Evolutionary conservation across 2,113 vertebrate genomes (phyloP).

Genomic region (Aspidoscelis tigris): DNA sequence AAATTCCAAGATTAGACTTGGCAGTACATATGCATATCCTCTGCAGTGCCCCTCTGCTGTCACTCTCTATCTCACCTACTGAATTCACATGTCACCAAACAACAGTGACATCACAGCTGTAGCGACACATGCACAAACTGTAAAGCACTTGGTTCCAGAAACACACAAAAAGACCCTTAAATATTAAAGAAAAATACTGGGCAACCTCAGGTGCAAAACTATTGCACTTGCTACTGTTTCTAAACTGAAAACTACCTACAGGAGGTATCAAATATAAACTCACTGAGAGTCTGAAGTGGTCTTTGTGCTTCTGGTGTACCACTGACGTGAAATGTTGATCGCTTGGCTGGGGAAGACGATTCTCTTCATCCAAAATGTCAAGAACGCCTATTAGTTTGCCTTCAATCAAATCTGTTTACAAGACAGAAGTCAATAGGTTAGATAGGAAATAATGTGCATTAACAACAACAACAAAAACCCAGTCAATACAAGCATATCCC

Average conservation of each 20-base stretch:
- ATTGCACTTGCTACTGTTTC: slow-evolving; percentile 35
- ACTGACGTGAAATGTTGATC: slow-evolving; percentile 95
- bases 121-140: not conserved
- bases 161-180: not conserved
- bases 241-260: slow-evolving; percentile 14
- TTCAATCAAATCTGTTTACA: slow-evolving; percentile 92
- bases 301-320: slow-evolving; percentile 93
- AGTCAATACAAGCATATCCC: not conserved
- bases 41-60: not conserved
- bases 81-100: not conserved
- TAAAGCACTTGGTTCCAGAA: no score
- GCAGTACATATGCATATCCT: no score
- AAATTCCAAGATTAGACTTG: no score
- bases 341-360: slow-evolving; percentile 93
- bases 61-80: not conserved
- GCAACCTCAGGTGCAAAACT: not conserved
- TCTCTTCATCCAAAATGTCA: slow-evolving; percentile 99
- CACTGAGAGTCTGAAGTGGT: slow-evolving; percentile 95
- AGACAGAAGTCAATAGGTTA: slow-evolving; percentile 34
- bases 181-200: not conserved
- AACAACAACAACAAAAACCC: not conserved
- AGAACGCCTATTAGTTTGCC: slow-evolving; percentile 90
- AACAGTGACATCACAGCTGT: not conserved
- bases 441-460: not conserved
- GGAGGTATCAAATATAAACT: slow-evolving; percentile 62